Percentiles rank a stretch among this genome's conserved stretches.
These are phyloP conservation scores for Caranx melampygus DNA, from an alignment of 2,113 vertebrate species.

Conservation along the genomic window DNA sequence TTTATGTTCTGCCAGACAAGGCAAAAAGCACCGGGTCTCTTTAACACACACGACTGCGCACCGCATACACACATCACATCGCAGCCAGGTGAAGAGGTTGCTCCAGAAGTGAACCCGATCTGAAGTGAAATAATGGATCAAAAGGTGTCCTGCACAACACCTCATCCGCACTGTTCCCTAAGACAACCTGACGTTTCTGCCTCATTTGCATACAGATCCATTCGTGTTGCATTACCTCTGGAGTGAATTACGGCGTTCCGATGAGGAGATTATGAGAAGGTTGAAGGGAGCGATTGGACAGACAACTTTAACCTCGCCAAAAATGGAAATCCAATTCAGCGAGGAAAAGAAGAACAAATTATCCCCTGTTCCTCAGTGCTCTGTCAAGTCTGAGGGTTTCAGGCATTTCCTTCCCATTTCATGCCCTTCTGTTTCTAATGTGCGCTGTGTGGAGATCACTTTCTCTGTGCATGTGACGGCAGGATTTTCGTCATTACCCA, in stretches of 20 bases:
- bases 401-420: constrained; percentile 74
- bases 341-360: constrained; percentile 74
- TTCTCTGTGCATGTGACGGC: constrained; percentile 41
- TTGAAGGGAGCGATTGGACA: constrained; percentile 65
- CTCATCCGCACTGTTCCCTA: constrained; percentile 65
- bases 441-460: constrained; percentile 39
- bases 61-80: constrained; percentile 27
- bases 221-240: constrained; percentile 81
- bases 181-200: constrained; percentile 78
- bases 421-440: constrained; percentile 60
- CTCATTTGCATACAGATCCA: constrained; percentile 79
- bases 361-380: constrained; percentile 55
- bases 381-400: constrained; percentile 64
- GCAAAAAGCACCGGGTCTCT: constrained; percentile 78
- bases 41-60: constrained; percentile 46
- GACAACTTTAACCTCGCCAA: constrained; percentile 77
- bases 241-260: constrained; percentile 74
- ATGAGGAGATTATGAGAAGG: constrained; percentile 77
- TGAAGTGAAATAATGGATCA: constrained; percentile 83
- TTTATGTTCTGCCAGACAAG: constrained; percentile 83
- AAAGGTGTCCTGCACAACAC: constrained; percentile 83
- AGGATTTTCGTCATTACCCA: constrained; percentile 63
- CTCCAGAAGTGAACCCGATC: constrained; percentile 83
- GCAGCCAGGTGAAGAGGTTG: constrained; percentile 78
- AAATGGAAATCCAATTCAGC: constrained; percentile 80